Evolutionary conservation across 2,797 vertebrate genomes (phyloP).

Genomic region (Phylloscopus collybita): DNA sequence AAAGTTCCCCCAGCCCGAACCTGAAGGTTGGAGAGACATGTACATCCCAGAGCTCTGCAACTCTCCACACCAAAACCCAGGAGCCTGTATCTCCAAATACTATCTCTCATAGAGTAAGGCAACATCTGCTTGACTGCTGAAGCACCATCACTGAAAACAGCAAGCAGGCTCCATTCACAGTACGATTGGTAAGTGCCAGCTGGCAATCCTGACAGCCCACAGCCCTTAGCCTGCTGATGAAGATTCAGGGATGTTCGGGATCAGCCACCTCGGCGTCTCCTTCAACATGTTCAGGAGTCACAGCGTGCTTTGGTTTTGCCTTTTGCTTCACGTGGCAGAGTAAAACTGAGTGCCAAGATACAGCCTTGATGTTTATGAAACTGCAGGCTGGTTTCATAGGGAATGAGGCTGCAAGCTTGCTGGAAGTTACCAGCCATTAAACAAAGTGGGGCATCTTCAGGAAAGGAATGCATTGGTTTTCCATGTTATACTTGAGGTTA

Average conservation of each 20-base stretch:
- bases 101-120: background rate
- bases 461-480: background rate
- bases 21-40: background rate
- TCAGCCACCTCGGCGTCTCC: background rate
- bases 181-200: background rate
- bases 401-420: background rate
- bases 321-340: background rate
- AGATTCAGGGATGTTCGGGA: accelerated
- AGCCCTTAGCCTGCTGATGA: background rate
- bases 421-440: background rate
- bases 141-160: background rate
- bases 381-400: background rate
- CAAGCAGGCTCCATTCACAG: background rate
- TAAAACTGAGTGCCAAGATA: background rate
- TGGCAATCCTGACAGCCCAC: background rate
- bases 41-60: background rate
- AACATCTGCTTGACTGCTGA: background rate
- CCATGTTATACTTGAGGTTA: background rate
- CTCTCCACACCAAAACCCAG: accelerated
- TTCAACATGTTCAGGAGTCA: background rate
- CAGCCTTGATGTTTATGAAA: background rate
- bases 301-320: background rate
- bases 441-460: background rate
- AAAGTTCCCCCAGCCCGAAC: background rate
- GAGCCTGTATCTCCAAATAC: background rate